Base-by-base conservation (phyloP, 2,113 vertebrate genomes). In the Cepphus grylle region DNA sequence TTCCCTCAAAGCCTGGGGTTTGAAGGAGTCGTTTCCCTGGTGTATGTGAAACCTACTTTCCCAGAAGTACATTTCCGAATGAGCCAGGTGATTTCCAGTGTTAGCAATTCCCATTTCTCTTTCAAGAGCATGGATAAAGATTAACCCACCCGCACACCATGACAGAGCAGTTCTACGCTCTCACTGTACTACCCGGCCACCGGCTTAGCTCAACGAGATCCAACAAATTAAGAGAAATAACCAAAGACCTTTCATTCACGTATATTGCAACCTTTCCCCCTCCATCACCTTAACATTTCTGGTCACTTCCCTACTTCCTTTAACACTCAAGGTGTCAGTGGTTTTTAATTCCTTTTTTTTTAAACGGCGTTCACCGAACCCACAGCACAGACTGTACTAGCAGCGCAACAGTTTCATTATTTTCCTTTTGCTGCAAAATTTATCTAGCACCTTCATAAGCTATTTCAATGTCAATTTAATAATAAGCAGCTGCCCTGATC, bases 61-160 rank as follows among this genome's bases (percentile, higher is more conserved):
- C 81, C 93, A 95, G 91, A 96, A 95, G 89, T 15, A 11, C 65
- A 23, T 38, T 94, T 95, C 73, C 1, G 0, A 96, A 50, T 6
- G 53, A 86, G 93, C 91, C 94, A 94, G 95, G 95, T 94, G 93
- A 81, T 89, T 96, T 93, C 94, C 96, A 94, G 78, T 1, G 21
- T 71, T 67, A 59, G 81, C 83, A 43, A 74, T 67, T 89, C 73
- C 91, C 77, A 81, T 19, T 94, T 78, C 86, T 92, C 76, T 94
- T 71, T 91, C 69, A 71, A 59, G 87, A 95, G 12, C 69, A 25
- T 20, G 91, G 94, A 94, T 81, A 93, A 96, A 93, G 84, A 96
- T 96, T 94, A 96, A 97, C 94, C 84, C 93, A 8, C 74, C 3
- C 19, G 3, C 52, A 23, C 1, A 27, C 86, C 49, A 1, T 8